These are phyloP conservation scores for Rhogogaster chlorosoma DNA, from an alignment of 2,888 invertebrate species.

Conservation along the genomic window DNA sequence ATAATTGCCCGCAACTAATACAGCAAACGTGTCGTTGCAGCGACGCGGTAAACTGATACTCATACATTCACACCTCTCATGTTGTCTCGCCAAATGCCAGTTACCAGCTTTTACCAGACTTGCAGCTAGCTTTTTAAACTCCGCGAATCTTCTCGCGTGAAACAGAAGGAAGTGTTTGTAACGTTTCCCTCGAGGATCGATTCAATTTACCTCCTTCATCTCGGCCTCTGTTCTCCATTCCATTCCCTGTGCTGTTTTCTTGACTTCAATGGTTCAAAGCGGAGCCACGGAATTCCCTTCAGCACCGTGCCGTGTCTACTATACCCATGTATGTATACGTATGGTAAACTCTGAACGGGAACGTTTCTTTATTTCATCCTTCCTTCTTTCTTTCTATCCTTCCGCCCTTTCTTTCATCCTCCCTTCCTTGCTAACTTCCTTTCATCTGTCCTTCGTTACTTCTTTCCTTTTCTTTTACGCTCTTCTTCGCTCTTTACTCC, in stretches of 20 bases:
- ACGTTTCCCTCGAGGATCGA: constrained; percentile 52
- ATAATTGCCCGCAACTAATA: constrained; percentile 24
- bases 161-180: constrained; percentile 43
- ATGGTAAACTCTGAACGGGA: constrained; percentile 43
- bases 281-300: constrained; percentile 5
- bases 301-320: neutral
- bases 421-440: neutral
- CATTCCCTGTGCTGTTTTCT: constrained; percentile 31
- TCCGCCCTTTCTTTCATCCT: constrained; percentile 48
- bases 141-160: constrained; percentile 20
- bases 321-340: constrained; percentile 21
- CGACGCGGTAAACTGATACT: neutral
- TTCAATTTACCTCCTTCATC: constrained; percentile 49
- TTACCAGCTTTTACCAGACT: neutral
- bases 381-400: neutral
- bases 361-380: neutral
- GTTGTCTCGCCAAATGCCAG: neutral
- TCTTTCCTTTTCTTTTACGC: constrained; percentile 3
- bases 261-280: constrained; percentile 43
- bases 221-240: constrained; percentile 42
- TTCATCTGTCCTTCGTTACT: neutral
- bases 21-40: neutral
- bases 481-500: constrained; percentile 21
- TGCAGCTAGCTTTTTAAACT: constrained; percentile 22
- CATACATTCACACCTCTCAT: neutral